Evolutionary conservation across 2,888 invertebrate genomes (phyloP), one percentile per base, ranked within the genome.

Genomic region (Scelioninae gen. 2): DNA sequence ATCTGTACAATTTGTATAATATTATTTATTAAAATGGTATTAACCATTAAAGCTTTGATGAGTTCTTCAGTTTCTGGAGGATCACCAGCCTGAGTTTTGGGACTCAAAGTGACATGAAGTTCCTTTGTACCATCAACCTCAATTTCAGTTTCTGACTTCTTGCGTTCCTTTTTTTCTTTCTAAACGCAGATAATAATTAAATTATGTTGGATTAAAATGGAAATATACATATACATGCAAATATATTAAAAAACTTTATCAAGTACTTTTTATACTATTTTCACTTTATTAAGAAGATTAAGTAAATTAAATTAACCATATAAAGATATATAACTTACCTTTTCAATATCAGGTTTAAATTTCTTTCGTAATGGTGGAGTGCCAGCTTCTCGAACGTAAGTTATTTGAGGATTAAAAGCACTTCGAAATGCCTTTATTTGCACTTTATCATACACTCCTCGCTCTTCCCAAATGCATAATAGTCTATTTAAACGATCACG

Each of bases 61-160:
- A 98, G 89, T 81, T 96, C 96, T 82, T 97, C 96, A 0, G 97
- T 94, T 87, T 97, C 96, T 0, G 96, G 96, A 0, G 96, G 94
- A 83, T 96, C 96, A 1, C 93, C 93, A 0, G 91, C 91, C 0
- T 94, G 94, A 5, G 93, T 91, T 80, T 91, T 91, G 0, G 95
- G 95, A 81, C 95, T 94, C 60, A 94, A 87, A 15, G 92, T 93
- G 2, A 91, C 90, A 80, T 93, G 93, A 0, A 92, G 90, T 82
- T 94, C 94, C 73, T 93, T 90, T 76, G 91, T 92, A 15, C 94
- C 93, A 80, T 93, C 93, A 4, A 90, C 87, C 85, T 90, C 87
- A 11, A 87, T 90, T 75, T 90, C 86, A 22, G 87, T 88, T 79
- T 90, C 89, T 16, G 87, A 87, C 79, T 88, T 89, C 79, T 87